phyloP scores from a whole-genome alignment of 1,140 invertebrate species.

The Alviniconcha marisindica region DNA sequence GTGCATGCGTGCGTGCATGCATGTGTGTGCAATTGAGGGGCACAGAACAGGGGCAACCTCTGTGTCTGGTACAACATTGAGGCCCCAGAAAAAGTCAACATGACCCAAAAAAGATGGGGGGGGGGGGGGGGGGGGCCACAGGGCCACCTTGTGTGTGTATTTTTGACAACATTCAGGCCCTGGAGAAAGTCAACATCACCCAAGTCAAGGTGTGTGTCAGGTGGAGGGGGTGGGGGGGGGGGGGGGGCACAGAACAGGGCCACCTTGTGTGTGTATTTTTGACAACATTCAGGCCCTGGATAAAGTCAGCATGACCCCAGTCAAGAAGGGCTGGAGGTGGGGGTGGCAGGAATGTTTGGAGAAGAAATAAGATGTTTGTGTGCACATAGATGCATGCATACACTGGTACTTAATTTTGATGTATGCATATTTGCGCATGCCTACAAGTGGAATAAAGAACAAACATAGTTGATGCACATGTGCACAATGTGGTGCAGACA shows the following conservation, averaged over 20 bases:
- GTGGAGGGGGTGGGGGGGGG: not conserved
- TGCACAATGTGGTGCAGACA: no score
- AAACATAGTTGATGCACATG: no score
- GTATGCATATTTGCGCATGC: no score
- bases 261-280: not conserved
- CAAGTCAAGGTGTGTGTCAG: no score
- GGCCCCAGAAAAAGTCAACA: slow-evolving; percentile 89
- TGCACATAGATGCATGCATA: not conserved
- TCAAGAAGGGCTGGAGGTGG: not conserved
- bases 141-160: not conserved
- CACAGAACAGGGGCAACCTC: slow-evolving; percentile 90
- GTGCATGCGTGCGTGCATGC: no score
- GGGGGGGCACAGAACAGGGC: no score
- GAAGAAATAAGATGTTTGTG: not conserved
- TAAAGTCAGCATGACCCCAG: no score
- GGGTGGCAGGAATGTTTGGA: no score
- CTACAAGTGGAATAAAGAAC: no score
- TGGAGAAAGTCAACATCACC: no score
- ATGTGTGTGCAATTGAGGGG: no score
- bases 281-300: not conserved
- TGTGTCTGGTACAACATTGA: slow-evolving; percentile 99
- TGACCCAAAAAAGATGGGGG: slow-evolving; percentile 82
- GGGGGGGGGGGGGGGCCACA: not conserved
- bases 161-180: not conserved
- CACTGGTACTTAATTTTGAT: not conserved